Evolutionary conservation across 2,797 vertebrate genomes (phyloP).

Genomic region (Acropternis orthonyx): DNA sequence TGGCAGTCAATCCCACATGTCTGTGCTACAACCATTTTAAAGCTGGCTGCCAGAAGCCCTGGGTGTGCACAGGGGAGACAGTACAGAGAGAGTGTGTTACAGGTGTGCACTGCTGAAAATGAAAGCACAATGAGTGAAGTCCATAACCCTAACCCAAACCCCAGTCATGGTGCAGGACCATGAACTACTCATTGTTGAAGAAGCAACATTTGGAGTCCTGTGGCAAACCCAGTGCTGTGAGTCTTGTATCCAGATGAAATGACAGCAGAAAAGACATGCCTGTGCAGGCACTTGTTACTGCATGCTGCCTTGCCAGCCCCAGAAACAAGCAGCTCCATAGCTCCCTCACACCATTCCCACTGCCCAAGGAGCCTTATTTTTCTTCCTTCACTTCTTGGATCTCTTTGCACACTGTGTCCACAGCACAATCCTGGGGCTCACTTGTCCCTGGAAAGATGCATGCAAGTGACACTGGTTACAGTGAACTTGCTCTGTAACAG

Average conservation of each 20-base stretch:
- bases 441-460: not conserved
- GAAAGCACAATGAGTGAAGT: not conserved
- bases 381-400: not conserved
- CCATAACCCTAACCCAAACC: not conserved
- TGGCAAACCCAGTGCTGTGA: accelerated
- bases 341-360: not conserved
- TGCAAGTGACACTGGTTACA: not conserved
- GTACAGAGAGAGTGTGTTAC: not conserved
- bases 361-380: not conserved
- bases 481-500: not conserved
- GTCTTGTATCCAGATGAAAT: accelerated
- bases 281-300: accelerated
- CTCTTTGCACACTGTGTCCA: not conserved
- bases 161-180: not conserved
- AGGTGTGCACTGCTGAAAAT: not conserved
- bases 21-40: not conserved
- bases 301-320: not conserved
- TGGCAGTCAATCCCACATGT: not conserved
- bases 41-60: not conserved
- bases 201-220: accelerated
- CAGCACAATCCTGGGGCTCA: not conserved
- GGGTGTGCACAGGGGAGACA: accelerated
- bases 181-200: not conserved
- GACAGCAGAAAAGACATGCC: not conserved
- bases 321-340: not conserved